Conservation (phyloP, 2,113 vertebrate genomes). For the Chaetura pelagica region DNA sequence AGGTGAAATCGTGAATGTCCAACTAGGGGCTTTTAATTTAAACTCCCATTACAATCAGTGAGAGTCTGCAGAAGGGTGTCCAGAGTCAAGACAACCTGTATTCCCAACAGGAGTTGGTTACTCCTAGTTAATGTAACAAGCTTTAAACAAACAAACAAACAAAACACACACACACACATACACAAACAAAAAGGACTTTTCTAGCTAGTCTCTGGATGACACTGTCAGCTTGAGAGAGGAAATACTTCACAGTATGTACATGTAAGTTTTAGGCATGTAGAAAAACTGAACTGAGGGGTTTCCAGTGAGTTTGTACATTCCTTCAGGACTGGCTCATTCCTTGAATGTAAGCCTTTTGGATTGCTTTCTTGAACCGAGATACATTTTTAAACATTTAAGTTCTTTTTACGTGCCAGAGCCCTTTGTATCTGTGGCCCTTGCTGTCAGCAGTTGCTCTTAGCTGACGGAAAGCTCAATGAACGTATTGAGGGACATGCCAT, state of each 20-base stretch:
- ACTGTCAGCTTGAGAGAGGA: neutral
- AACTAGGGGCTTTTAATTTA: too few species aligned
- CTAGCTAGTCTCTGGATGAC: neutral
- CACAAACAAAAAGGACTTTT: neutral
- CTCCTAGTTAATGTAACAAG: too few species aligned
- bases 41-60: too few species aligned
- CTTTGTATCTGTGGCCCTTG: neutral
- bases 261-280: neutral
- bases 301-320: neutral
- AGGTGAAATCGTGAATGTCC: too few species aligned
- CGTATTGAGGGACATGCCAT: rapidly evolving
- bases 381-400: neutral
- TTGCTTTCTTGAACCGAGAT: neutral
- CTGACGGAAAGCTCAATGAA: neutral
- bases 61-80: too few species aligned
- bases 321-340: neutral
- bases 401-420: neutral
- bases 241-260: neutral
- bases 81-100: too few species aligned
- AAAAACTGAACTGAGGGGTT: neutral
- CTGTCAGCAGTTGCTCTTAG: neutral
- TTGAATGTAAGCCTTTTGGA: neutral
- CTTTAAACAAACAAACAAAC: too few species aligned
- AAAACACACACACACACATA: too few species aligned
- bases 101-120: too few species aligned